Base-by-base conservation (phyloP, 2,888 invertebrate species). In the Acholoe squamosa region DNA sequence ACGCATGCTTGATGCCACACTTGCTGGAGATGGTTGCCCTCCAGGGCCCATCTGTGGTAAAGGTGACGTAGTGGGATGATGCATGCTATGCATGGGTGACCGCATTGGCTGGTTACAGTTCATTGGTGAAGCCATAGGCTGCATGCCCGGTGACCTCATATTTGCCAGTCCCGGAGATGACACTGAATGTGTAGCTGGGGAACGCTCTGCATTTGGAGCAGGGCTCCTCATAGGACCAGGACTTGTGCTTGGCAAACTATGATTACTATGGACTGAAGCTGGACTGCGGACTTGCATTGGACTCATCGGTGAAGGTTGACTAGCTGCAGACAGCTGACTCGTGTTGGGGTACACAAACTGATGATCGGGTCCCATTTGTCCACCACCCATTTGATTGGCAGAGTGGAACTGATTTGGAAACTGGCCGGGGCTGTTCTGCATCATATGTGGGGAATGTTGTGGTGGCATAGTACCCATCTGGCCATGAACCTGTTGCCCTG, bases 161-260 rank as follows among this genome's bases (percentile, higher is more conserved):
- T 92, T 92, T 56, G 92, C 92, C 51, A 93, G 16, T 25, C 89
- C 84, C 0, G 91, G 91, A 51, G 91, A 91, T 0, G 89, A 25
- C 14, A 89, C 84, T 56, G 88, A 86, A 31, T 43, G 54, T 0
- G 91, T 76, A 12, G 90, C 84, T 7, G 89, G 25, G 25, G 89
- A 52, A 10, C 76, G 43, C 22, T 56, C 76, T 5, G 54, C 25
- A 7, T 25, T 25, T 31, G 86, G 93, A 89, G 89, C 90, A 1
- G 95, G 94, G 92, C 94, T 94, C 51, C 94, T 93, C 89, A 94
- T 91, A 12, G 95, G 94, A 67, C 93, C 93, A 33, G 95, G 95
- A 91, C 95, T 95, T 33, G 93, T 92, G 90, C 93, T 93, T 12
- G 94, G 93, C 89, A 94, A 89, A 92, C 93, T 94, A 28, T 94